phyloP scores from a whole-genome alignment of 23 tunicate genomes.

The Halocynthia roretzi region DNA sequence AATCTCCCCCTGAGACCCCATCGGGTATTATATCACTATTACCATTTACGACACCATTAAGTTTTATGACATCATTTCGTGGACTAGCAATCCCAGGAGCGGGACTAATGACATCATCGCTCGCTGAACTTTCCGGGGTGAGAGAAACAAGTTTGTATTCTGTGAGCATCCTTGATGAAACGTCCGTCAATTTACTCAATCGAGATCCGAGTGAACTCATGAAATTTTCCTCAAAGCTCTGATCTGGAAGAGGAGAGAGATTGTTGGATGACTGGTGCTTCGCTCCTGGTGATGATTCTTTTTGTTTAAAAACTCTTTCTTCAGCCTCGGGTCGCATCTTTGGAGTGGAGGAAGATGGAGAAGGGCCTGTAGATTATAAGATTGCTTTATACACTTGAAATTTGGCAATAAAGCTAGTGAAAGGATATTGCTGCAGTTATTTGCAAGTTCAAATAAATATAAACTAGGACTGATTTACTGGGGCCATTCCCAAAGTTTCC shows the following conservation, averaged over 20 bases:
- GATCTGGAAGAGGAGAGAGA: too few species aligned
- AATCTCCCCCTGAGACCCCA: too few species aligned
- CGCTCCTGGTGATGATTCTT: too few species aligned
- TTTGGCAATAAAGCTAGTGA: not conserved
- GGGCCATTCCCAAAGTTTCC: not conserved
- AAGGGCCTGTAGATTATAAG: slow-evolving; percentile 1
- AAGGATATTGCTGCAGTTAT: not conserved
- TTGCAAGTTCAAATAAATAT: not conserved
- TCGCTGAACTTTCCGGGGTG: slow-evolving; percentile 15
- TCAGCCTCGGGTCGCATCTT: not conserved
- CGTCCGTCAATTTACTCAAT: slow-evolving; percentile 24
- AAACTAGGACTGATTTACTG: not conserved
- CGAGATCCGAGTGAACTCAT: slow-evolving; percentile 23
- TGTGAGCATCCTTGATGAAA: not conserved
- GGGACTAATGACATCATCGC: not conserved
- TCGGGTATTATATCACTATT: too few species aligned
- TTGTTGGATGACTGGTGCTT: not conserved
- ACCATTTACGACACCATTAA: not conserved
- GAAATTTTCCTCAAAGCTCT: slow-evolving; percentile 1
- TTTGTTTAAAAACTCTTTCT: too few species aligned
- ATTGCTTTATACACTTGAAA: not conserved
- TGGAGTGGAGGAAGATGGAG: slow-evolving; percentile 4
- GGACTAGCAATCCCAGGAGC: not conserved
- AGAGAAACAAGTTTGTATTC: slow-evolving; percentile 24
- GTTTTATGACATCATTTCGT: not conserved